Conservation (phyloP, 2,113 vertebrate species). For the Macrotis lagotis region DNA sequence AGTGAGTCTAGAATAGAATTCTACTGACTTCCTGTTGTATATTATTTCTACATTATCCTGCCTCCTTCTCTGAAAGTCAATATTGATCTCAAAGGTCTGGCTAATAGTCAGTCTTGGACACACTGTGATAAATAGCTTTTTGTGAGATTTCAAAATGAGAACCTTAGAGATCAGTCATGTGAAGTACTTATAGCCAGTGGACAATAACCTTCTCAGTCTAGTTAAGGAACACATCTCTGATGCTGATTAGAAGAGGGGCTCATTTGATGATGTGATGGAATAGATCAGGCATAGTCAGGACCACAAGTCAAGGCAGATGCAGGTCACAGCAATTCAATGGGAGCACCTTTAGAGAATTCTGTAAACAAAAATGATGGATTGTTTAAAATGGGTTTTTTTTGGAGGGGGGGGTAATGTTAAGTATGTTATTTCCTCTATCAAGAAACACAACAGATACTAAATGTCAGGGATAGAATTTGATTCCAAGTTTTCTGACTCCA, state of each 20-base stretch:
- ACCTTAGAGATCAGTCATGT: background rate
- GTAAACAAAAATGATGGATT: background rate
- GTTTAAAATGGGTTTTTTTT: no score
- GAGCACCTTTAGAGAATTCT: background rate
- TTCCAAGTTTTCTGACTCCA: background rate
- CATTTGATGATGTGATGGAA: background rate
- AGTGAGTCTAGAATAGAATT: background rate
- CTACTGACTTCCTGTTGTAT: background rate
- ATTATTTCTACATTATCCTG: background rate
- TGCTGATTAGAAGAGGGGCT: background rate
- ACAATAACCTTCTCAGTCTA: background rate
- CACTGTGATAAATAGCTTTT: background rate
- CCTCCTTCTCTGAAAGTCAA: background rate
- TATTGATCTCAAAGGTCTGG: background rate
- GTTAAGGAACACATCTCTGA: background rate
- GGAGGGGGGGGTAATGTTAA: background rate
- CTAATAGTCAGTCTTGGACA: background rate
- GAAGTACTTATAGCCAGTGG: background rate
- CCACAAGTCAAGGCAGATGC: background rate
- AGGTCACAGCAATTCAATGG: background rate
- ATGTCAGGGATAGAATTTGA: background rate
- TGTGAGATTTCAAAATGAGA: background rate
- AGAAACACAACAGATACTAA: background rate
- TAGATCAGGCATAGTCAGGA: background rate
- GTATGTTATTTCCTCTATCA: background rate